These are phyloP conservation scores for Phalacrocorax aristotelis DNA, from an alignment of 2,113 vertebrate genomes.

Conservation along the genomic window DNA sequence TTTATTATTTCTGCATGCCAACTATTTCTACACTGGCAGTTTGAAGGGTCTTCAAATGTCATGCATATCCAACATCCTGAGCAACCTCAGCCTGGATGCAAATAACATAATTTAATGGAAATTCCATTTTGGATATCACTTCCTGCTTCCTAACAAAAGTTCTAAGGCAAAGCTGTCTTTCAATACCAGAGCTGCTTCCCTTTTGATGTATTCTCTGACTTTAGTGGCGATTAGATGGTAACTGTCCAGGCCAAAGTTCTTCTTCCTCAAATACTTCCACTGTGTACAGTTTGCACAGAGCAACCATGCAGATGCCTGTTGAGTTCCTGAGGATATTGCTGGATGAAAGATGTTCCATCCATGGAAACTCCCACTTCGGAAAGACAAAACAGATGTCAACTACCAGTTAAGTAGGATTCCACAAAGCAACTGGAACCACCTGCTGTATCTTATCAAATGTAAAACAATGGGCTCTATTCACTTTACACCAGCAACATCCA, in stretches of 20 bases:
- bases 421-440: background rate
- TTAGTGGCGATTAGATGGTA: background rate
- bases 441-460: background rate
- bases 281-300: background rate
- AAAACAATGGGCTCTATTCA: background rate
- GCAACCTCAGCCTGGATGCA: background rate
- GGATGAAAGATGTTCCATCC: background rate
- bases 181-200: background rate
- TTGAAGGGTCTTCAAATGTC: background rate
- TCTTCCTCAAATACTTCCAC: background rate
- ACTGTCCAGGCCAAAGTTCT: background rate
- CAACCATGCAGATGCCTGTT: background rate
- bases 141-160: background rate
- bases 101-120: background rate
- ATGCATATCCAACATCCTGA: background rate
- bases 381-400: background rate
- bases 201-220: background rate
- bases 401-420: background rate
- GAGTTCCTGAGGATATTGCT: background rate
- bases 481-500: background rate
- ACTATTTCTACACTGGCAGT: background rate
- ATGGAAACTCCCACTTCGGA: background rate
- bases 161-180: background rate
- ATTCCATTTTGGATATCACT: background rate
- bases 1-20: background rate